Conservation (phyloP, 2,888 invertebrate genomes). For the Aphrophora alni region DNA sequence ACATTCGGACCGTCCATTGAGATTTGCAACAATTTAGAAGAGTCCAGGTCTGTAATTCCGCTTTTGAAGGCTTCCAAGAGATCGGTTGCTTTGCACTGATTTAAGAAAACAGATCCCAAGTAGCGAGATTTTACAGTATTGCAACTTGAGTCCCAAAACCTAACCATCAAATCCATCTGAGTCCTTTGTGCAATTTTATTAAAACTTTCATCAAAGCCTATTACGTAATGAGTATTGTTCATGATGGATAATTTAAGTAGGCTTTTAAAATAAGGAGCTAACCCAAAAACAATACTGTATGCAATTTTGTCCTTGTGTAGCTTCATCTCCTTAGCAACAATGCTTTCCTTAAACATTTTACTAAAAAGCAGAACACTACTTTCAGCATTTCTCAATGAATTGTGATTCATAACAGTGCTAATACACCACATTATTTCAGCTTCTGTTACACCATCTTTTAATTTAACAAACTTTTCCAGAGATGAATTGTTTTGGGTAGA, state of each 20-base stretch:
- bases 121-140: conserved; percentile 49
- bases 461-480: too few species aligned
- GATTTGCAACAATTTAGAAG: conserved; percentile 46
- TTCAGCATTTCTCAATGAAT: not conserved
- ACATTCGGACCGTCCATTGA: conserved; percentile 49
- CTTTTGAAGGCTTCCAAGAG: conserved; percentile 44
- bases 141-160: conserved; percentile 47
- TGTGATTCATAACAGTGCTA: too few species aligned
- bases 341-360: not conserved
- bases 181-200: too few species aligned
- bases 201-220: too few species aligned
- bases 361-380: not conserved
- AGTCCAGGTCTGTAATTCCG: conserved; percentile 30
- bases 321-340: not conserved
- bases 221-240: too few species aligned
- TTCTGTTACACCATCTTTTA: too few species aligned
- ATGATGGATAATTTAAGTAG: too few species aligned
- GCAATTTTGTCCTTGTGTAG: not conserved
- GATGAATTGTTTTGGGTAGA: too few species aligned
- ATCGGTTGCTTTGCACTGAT: conserved; percentile 46
- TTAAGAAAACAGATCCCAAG: conserved; percentile 48
- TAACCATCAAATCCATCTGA: conserved; percentile 52
- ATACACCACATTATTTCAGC: not conserved
- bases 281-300: too few species aligned
- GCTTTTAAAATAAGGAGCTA: too few species aligned